phyloP scores from a whole-genome alignment of 2,888 invertebrate species.

The Philonicus albiceps region DNA sequence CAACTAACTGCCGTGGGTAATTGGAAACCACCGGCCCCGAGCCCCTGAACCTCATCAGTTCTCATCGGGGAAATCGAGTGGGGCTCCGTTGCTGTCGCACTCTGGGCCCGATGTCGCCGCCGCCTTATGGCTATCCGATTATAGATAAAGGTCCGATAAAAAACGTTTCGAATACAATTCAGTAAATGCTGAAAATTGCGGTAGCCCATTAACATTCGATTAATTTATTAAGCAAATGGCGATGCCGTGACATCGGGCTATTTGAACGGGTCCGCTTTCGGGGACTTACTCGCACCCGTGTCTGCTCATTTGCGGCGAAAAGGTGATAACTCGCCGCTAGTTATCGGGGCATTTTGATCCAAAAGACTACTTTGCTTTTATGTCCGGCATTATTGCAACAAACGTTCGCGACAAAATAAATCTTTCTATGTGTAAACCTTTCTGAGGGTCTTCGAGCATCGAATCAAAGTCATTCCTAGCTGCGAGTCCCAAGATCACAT shows the following conservation, averaged over 20 bases:
- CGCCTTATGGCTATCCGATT: conserved; percentile 22
- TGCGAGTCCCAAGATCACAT: no score
- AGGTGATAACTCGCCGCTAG: conserved; percentile 17
- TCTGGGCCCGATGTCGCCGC: not conserved
- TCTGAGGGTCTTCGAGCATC: not conserved
- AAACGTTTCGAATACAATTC: conserved; percentile 26
- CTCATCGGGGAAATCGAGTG: not conserved
- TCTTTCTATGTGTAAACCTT: not conserved
- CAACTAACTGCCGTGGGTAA: conserved; percentile 21
- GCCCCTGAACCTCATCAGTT: not conserved
- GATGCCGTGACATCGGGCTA: conserved; percentile 27
- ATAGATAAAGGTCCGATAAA: conserved; percentile 37
- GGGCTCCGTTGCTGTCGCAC: not conserved
- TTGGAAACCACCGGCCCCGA: conserved; percentile 22
- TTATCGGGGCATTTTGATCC: not conserved
- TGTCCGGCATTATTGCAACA: not conserved
- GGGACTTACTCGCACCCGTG: not conserved
- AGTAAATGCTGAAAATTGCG: conserved; percentile 41
- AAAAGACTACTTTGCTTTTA: not conserved
- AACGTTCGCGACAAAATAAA: not conserved
- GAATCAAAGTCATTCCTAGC: not conserved
- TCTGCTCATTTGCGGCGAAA: not conserved
- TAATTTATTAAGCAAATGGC: conserved; percentile 40
- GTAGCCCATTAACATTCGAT: conserved; percentile 39
- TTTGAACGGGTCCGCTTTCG: not conserved